A percentile compares a stretch with the other conserved stretches of the same genome.
These are phyloP conservation scores for Crotophaga sulcirostris DNA, from an alignment of 2,113 vertebrate species.

Conservation along the genomic window DNA sequence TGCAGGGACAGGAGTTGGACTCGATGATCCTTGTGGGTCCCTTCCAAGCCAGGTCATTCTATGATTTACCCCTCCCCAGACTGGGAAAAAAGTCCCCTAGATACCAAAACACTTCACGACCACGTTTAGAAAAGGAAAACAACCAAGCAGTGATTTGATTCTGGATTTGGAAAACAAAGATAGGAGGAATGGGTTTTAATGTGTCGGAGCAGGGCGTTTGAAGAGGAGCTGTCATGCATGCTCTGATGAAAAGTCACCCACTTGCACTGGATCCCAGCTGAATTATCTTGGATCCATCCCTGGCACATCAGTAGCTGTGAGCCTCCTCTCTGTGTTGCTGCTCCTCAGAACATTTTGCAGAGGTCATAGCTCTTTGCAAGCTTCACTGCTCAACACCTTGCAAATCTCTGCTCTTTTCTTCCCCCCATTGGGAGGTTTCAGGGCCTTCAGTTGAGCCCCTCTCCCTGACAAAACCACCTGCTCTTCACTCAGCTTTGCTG, in stretches of 20 bases:
- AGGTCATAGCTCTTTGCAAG: background rate
- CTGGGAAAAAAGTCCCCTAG: background rate
- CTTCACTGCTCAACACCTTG: background rate
- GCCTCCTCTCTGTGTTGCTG: conserved; percentile 9
- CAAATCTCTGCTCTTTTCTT: background rate
- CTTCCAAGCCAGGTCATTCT: no score
- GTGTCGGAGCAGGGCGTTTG: background rate
- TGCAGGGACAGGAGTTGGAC: no score
- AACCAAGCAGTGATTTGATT: background rate
- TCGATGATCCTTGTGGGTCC: no score
- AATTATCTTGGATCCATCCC: background rate
- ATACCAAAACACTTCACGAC: accelerated
- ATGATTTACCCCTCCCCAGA: background rate
- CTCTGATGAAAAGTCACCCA: background rate
- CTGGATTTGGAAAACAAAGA: background rate
- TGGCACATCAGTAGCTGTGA: background rate
- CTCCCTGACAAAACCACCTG: background rate
- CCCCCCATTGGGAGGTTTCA: background rate
- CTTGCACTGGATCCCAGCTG: background rate
- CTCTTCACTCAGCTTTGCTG: background rate
- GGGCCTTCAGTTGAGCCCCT: background rate
- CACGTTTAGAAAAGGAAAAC: background rate
- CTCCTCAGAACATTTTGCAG: background rate
- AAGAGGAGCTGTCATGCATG: background rate
- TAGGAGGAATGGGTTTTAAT: background rate